Base-by-base conservation (phyloP, 1,140 invertebrate species). In the Papilio helenus region DNA sequence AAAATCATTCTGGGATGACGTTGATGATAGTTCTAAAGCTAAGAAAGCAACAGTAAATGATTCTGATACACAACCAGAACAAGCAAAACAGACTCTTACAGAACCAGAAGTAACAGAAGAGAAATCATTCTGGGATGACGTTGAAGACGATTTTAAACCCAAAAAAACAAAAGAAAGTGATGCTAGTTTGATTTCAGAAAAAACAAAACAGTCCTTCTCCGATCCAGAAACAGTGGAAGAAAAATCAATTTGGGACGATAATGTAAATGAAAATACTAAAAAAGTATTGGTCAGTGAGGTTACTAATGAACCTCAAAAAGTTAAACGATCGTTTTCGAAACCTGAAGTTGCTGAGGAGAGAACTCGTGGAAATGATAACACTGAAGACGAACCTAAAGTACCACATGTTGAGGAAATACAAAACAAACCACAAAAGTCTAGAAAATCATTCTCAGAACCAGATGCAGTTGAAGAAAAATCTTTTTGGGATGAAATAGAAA, bases 1-100 rank as follows among this genome's bases (percentile, higher is more conserved):
- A 73, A 92, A 93, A 79, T 93, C 90, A 42, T 90, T 93, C 34
- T 94, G 92, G 93, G 92, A 93, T 83, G 91, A 93, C 72, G 29
- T 81, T 46, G 84, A 85, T 71, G 84, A 88, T 55, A 80, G 87
- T 58, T 68, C 34, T 72, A 87, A 87, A 79, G 49, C 80, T 51
- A 90, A 89, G 81, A 85, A 82, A 82, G 79, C 84, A 9, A 84
- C 85, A 55, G 77, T 89, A 8, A 85, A 88, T 72, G 84, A 93
- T 72, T 51, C 83, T 20, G 86, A 90, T 39, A 42, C 81, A 34
- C 29, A 79, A 26, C 72, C 80, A 20, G 61, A 71, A 3, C 86
- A 87, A 81, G 82, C 82, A 34, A 82, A 86, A 80, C 91, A 89
- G 76, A 87, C 87, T 55, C 26, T 86, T 5, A 87, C 88, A 8